These are phyloP conservation scores for Morpho deidamia DNA, from an alignment of 2,888 invertebrate genomes.

Conservation along the genomic window DNA sequence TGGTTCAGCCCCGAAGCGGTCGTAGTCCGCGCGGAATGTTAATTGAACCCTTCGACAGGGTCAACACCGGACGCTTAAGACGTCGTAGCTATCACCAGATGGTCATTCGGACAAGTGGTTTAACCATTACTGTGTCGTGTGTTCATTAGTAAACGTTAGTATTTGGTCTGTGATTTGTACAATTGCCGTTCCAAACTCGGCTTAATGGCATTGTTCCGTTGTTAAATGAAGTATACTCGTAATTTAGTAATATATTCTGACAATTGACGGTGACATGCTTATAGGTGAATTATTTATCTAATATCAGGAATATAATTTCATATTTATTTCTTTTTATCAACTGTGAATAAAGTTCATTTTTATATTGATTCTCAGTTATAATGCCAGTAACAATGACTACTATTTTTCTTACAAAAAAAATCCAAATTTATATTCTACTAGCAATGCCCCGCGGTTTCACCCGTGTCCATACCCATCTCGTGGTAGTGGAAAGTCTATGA, in stretches of 20 bases:
- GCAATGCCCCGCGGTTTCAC: too few relatives aligned
- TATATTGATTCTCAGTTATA: too few relatives aligned
- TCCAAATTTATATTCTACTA: too few relatives aligned
- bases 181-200: conserved; percentile 13
- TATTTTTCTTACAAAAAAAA: too few relatives aligned
- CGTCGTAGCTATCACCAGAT: conserved; percentile 22
- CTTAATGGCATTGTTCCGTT: conserved; percentile 9
- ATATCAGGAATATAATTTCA: too few relatives aligned
- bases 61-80: conserved; percentile 32
- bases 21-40: conserved; percentile 60
- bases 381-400: too few relatives aligned
- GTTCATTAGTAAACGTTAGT: conserved; percentile 31
- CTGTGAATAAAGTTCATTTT: too few relatives aligned
- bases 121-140: conserved; percentile 30
- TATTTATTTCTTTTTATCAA: too few relatives aligned
- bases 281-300: background rate
- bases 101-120: conserved; percentile 27
- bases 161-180: conserved; percentile 21
- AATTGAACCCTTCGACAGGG: conserved; percentile 51
- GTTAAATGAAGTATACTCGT: conserved; percentile 2
- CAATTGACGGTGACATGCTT: background rate
- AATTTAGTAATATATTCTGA: conserved; percentile 6
- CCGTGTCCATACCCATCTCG: too few relatives aligned
- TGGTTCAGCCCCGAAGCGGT: conserved; percentile 54
- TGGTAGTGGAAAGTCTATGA: too few relatives aligned